phyloP scores from a whole-genome alignment of 2,888 invertebrate species.

The Monoplex corrugatus region DNA sequence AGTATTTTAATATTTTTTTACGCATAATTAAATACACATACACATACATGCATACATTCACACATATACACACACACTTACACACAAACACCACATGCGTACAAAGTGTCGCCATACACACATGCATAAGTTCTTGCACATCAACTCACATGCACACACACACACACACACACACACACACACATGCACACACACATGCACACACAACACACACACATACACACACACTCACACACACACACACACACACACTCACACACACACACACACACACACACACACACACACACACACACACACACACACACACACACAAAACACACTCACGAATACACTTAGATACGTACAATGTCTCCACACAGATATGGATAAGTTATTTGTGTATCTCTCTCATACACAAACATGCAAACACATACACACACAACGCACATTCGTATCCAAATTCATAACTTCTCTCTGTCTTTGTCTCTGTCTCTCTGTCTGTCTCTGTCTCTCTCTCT shows the following conservation, averaged over 20 bases:
- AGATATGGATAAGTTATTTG: no score
- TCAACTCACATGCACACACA: background rate
- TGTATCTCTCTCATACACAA: background rate
- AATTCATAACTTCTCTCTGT: no score
- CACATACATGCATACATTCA: background rate
- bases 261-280: background rate
- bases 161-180: slow-evolving; percentile 13
- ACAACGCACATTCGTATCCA: no score
- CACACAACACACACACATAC: background rate
- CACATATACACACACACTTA: background rate
- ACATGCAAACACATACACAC: background rate
- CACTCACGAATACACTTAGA: background rate
- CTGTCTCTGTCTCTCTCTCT: no score
- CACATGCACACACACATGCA: background rate
- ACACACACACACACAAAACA: background rate
- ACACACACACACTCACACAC: background rate
- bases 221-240: background rate
- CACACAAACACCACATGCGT: background rate
- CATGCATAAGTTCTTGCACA: background rate
- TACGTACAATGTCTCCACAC: no score
- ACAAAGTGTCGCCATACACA: background rate
- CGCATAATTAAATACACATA: background rate
- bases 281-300: background rate
- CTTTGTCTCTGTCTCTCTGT: no score
- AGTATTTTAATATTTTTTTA: no score